These are phyloP conservation scores for Pelosia muscerda DNA, from an alignment of 2,888 invertebrate genomes.

Conservation along the genomic window DNA sequence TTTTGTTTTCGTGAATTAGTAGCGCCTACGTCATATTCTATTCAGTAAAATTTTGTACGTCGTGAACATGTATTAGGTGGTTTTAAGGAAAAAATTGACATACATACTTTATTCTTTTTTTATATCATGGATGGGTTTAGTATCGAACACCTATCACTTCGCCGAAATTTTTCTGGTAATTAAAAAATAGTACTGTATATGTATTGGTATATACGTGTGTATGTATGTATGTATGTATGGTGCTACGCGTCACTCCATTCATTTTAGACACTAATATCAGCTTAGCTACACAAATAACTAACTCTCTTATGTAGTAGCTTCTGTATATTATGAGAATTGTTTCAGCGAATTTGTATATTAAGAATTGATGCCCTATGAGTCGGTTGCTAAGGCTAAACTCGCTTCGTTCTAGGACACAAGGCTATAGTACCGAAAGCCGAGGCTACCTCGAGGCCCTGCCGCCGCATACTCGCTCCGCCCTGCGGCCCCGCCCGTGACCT, in stretches of 20 bases:
- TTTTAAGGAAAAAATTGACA: no score
- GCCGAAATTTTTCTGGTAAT: no score
- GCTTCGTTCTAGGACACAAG: not conserved
- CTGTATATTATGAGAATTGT: not conserved
- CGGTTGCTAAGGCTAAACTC: not conserved
- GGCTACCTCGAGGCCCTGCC: not conserved
- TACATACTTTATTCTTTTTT: no score
- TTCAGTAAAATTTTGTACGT: no score
- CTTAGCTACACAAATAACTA: not conserved
- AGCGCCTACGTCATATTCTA: no score
- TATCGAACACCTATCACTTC: no score
- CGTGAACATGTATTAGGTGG: no score
- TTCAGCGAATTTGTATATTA: not conserved
- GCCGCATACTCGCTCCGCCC: not conserved
- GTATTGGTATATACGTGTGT: not conserved
- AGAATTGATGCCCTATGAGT: not conserved
- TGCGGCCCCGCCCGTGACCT: not conserved
- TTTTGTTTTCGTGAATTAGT: no score
- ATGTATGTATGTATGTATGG: not conserved
- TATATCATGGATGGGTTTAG: no score
- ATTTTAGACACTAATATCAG: not conserved
- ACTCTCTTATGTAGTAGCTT: not conserved
- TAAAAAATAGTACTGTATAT: no score
- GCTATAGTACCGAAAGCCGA: not conserved
- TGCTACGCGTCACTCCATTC: not conserved